Base-by-base conservation (phyloP, 2,113 vertebrate genomes). In the Aleadryas rufinucha region DNA sequence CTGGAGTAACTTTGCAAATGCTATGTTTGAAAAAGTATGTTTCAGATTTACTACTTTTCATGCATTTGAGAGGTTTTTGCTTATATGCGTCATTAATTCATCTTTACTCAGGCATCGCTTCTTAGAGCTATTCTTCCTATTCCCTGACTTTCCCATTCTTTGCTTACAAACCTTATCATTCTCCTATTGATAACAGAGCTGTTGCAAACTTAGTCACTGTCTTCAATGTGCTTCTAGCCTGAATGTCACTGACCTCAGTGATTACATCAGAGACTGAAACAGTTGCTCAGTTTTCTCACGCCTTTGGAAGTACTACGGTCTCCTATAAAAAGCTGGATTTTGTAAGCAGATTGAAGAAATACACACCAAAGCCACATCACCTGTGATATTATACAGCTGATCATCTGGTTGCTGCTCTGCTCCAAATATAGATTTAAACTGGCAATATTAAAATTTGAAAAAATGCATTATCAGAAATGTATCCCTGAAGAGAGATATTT, bases 341-440 rank as follows among this genome's bases (percentile, higher is more conserved):
- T 50, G 1, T 42, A 35, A 60, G 53, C 4, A 72, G 22, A 45
- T 30, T 53, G 26, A 86, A 84, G 20, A 63, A 16, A 26, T 45
- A 24, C 3, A 28, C 27, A 37, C 19, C 20, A 37, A 28, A 70
- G n/a, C 4, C 23, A 37, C 5, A 52, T 39, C 28, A 53, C 11
- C 30, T 86, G 16, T 0, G 0, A 3, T 31, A 50, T 64, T 75
- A 37, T 83, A 56, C 18, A 44, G 8, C 1, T 59, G 47, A 52
- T 83, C 35, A 44, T 21, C n/a, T 75, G 24, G 7, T 74, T 70
- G 24, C 68, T 84, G n/a, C 7, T 83, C 5, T 61, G 18, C 15
- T 47, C 21, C 45, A 52, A 54, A 68, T 64, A 60, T 7, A 26
- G 23, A 49, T 75, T 82, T 74, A 83, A 9, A 33, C 7, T 24